phyloP scores from a whole-genome alignment of 2,113 vertebrate species.

The Callocephalon fimbriatum region DNA sequence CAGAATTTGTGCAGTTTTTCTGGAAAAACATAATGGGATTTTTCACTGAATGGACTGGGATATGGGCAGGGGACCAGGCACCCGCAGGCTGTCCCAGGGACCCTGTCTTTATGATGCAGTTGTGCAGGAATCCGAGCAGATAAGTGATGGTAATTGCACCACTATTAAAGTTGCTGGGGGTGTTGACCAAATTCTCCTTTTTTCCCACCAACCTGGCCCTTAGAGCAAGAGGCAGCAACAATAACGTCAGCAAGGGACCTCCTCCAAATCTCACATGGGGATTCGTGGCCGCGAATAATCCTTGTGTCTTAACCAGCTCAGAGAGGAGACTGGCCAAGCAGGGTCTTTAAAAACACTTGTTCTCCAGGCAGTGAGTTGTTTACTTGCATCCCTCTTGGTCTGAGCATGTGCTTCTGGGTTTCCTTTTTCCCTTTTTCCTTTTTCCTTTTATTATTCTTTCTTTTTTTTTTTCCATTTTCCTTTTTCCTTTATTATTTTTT shows the following conservation, averaged over 20 bases:
- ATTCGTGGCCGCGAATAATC: background rate
- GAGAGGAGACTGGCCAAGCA: background rate
- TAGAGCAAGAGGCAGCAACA: background rate
- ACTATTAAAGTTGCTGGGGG: background rate
- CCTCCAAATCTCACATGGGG: background rate
- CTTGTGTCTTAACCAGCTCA: background rate
- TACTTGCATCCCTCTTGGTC: background rate
- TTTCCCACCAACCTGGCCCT: background rate
- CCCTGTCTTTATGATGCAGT: background rate
- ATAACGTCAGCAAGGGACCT: accelerated
- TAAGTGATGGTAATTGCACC: accelerated
- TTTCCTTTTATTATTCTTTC: too few species aligned
- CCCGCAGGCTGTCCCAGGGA: accelerated
- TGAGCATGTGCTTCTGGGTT: accelerated
- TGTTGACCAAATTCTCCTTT: background rate
- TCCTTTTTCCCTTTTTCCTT: too few species aligned
- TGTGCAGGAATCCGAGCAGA: background rate
- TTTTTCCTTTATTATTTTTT: accelerated
- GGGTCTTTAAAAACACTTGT: background rate
- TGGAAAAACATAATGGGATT: accelerated
- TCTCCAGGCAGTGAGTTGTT: background rate
- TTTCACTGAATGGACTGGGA: background rate
- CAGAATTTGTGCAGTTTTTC: background rate
- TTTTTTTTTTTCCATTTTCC: too few species aligned
- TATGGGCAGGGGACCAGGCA: background rate